Percentiles rank a stretch among this genome's conserved stretches.
Conservation (phyloP, 64 coral and sea anemone species). For the Actinia equina region DNA sequence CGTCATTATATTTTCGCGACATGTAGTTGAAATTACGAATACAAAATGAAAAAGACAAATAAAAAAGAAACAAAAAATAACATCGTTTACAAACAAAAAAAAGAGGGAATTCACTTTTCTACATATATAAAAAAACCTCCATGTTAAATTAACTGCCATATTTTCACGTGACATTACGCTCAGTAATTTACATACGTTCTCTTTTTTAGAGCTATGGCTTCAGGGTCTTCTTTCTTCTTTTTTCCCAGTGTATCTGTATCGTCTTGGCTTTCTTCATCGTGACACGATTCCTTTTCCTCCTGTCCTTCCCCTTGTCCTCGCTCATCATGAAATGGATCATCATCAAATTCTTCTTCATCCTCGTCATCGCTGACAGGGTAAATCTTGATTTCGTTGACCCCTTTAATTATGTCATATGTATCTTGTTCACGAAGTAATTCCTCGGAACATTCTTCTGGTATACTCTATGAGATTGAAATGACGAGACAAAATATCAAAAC, state of each 20-base stretch:
- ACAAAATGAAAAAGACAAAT: too few species aligned
- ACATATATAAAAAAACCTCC: too few species aligned
- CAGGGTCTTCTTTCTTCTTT: conserved; percentile 64
- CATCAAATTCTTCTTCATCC: conserved; percentile 48
- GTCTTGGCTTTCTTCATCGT: conserved; percentile 15
- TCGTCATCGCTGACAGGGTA: conserved; percentile 53
- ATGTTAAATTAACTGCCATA: not conserved
- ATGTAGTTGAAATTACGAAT: too few species aligned
- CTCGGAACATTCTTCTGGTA: conserved; percentile 66
- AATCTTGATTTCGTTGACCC: conserved; percentile 16
- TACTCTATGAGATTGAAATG: conserved; percentile 42
- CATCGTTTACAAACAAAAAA: not conserved
- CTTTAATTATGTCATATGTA: not conserved
- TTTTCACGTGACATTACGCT: not conserved
- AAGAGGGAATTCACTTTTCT: too few species aligned
- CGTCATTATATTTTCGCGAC: too few species aligned
- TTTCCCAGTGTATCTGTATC: conserved; percentile 51
- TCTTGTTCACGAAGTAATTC: conserved; percentile 18
- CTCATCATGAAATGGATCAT: conserved; percentile 42
- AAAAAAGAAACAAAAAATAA: too few species aligned
- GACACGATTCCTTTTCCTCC: conserved; percentile 44
- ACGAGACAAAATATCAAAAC: not conserved
- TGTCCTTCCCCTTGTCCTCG: conserved; percentile 36
- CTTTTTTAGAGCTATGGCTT: conserved; percentile 93
- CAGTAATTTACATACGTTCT: conserved; percentile 72